Conservation (phyloP, 2,113 vertebrate species). For the Cettia cetti region DNA sequence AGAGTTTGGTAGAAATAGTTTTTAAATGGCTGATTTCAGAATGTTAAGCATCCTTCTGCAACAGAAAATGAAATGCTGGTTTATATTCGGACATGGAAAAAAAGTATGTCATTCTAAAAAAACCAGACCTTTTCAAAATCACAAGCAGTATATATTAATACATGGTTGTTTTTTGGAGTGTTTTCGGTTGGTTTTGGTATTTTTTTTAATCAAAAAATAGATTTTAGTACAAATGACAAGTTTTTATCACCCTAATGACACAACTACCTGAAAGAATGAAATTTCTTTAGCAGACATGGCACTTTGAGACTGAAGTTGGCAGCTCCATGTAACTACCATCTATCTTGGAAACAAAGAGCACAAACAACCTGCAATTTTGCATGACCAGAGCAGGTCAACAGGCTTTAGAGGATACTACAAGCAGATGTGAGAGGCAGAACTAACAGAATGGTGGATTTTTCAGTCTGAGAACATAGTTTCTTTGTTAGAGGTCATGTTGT, state of each 20-base stretch:
- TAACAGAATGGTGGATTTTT: neutral
- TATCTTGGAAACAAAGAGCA: neutral
- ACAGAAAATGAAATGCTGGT: neutral
- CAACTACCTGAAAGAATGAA: neutral
- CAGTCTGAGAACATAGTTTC: neutral
- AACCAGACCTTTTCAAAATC: neutral
- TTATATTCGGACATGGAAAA: neutral
- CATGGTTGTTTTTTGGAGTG: neutral
- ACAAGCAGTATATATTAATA: neutral
- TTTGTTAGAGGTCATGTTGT: neutral
- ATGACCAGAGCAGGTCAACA: neutral
- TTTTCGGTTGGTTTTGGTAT: neutral
- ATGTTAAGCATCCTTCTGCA: neutral
- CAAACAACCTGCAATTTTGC: neutral
- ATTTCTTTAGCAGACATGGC: neutral
- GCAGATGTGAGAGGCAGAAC: neutral
- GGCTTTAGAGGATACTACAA: neutral
- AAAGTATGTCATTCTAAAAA: neutral
- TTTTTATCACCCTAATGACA: neutral
- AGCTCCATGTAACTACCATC: neutral
- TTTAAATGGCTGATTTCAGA: neutral
- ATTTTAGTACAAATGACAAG: neutral
- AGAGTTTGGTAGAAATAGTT: neutral
- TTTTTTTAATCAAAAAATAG: neutral
- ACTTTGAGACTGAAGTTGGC: neutral